Conservation (phyloP, 2,888 invertebrate species). For the Drosophila kanekoi region DNA sequence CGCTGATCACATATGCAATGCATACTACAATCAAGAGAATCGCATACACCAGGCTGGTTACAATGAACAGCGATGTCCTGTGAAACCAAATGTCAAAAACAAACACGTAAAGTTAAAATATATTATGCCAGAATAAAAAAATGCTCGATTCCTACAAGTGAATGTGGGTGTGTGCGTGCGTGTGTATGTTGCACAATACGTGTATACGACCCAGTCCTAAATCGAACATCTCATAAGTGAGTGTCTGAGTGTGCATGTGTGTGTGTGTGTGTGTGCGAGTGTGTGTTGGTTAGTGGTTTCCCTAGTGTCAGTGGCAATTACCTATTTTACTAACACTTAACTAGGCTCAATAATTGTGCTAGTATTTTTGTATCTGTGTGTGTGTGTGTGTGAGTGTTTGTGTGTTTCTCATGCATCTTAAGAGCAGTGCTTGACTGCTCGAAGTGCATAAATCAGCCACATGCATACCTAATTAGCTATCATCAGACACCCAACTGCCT, state of each 20-base stretch:
- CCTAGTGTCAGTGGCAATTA: constrained; percentile 32
- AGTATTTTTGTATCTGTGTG: constrained; percentile 16
- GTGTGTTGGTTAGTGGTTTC: constrained; percentile 24
- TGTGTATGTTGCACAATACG: constrained; percentile 14
- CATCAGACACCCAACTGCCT: constrained; percentile 12
- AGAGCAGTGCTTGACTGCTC: constrained; percentile 33
- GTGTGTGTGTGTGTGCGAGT: constrained; percentile 12
- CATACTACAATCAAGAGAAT: constrained; percentile 97
- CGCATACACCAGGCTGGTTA: constrained; percentile 98
- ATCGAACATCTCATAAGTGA: constrained; percentile 9
- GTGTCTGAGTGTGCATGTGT: constrained; percentile 1
- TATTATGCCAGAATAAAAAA: not conserved
- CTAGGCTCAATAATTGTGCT: constrained; percentile 26
- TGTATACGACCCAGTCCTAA: constrained; percentile 31
- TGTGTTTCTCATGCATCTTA: constrained; percentile 53
- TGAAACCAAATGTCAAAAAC: not conserved
- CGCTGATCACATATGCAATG: constrained; percentile 96
- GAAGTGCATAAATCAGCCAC: constrained; percentile 52
- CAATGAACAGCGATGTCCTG: constrained; percentile 97
- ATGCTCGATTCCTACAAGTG: constrained; percentile 23
- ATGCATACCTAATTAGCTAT: constrained; percentile 43
- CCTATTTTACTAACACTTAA: constrained; percentile 29
- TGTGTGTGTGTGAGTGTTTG: constrained; percentile 20
- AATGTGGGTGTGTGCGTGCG: constrained; percentile 5
- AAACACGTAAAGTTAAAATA: not conserved